Evolutionary conservation across 2,113 vertebrate species (phyloP), one percentile per base, ranked within the genome.

Genomic region (Patagioenas fasciata): DNA sequence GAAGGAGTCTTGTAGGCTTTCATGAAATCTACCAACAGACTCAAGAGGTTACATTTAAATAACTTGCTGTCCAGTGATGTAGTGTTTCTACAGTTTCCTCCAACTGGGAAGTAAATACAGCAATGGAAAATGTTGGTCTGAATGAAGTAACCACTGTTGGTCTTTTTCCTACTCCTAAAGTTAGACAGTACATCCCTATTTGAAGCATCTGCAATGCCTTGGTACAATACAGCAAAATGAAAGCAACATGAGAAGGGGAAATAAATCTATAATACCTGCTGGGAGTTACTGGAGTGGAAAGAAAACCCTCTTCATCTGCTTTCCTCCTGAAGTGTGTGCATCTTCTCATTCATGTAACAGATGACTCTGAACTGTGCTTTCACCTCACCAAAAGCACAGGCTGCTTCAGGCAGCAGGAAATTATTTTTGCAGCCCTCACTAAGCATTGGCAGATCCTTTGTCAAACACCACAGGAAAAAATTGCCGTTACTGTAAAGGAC

Each of bases 401-500:
- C 84, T 90, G 85, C 90, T 94, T 42, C 80, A 79, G 91, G 65
- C 81, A 70, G 85, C 82, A 95, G 91, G 70, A 78, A 88, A 95
- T 93, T 9, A 85, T 91, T 95, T 95, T 85, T 96, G 61, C 84
- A 92, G 58, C 70, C 84, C 74, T 92, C 5, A 2, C 80, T 91
- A 94, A 94, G 78, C 78, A 40, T 28, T 92, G 91, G 80, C 80
- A 95, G 73, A 87, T 92, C 42, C 71, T 92, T 89, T 95, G 84
- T 96, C 80, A 96, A 97, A 81, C 32, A 91, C 88, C 85, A 81
- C 47, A 84, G 94, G 90, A 70, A 93, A 96, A 95, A 89, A 94
- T 29, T 67, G 47, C 21, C n/a, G 7, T 88, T 60, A 71, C 80
- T 93, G 62, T 82, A 91, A 95, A 92, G 77, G 93, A 89, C 57